Evolutionary conservation across 2,113 vertebrate species (phyloP).

Genomic region (Ceyx melanurus): DNA sequence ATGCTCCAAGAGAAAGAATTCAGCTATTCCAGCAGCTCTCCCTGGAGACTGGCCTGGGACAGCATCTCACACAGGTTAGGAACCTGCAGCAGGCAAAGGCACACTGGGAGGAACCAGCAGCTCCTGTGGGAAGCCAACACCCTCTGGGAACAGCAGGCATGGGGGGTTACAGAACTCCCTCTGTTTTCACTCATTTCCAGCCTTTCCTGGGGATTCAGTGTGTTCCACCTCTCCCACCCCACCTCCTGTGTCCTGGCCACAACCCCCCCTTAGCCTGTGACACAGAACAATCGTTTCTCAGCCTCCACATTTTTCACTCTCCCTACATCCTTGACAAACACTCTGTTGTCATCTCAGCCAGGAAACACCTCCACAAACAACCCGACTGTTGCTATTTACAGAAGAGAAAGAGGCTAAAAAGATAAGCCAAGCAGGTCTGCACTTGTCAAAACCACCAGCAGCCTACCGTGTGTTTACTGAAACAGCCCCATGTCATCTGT

Average conservation of each 20-base stretch:
- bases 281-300: conserved; percentile 2
- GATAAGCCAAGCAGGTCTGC: conserved; percentile 67
- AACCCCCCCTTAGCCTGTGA: conserved; percentile 6
- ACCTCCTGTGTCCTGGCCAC: not conserved
- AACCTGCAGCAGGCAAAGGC: not conserved
- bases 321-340: conserved; percentile 24
- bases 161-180: not conserved
- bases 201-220: not conserved
- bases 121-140: not conserved
- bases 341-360: not conserved
- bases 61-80: accelerated
- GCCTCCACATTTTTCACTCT: not conserved
- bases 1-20: not conserved
- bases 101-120: not conserved
- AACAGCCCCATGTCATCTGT: not conserved
- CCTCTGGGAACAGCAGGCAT: not conserved
- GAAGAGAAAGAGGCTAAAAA: conserved; percentile 19
- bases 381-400: conserved; percentile 76
- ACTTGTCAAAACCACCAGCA: conserved; percentile 61
- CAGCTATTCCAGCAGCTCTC: not conserved
- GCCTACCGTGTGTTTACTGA: not conserved
- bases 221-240: not conserved
- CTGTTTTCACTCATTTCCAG: not conserved
- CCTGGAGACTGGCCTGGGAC: not conserved
- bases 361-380: conserved; percentile 45